Base-by-base conservation (phyloP, 2,797 vertebrate species). In the Myotis pilosus region DNA sequence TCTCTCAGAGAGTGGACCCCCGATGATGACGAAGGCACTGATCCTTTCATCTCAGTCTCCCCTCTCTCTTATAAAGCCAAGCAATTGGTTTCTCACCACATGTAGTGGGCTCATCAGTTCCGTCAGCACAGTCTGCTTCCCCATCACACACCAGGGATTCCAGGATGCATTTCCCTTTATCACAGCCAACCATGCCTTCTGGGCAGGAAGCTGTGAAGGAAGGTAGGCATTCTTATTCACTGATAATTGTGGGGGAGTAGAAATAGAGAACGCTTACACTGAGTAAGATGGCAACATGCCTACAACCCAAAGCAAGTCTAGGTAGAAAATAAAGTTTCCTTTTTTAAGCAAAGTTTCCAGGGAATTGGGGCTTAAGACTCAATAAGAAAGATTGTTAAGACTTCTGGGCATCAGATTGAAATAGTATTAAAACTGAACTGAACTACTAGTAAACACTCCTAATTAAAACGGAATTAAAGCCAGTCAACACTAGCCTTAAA, bases 101-200 rank as follows among this genome's bases (percentile, higher is more conserved):
- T 0, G 98, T 98, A 25, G 95, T 51, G 2, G 98, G 99, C 91
- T 99, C 99, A 19, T 99, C 99, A 0, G 99, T 98, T 41, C 98
- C 98, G 8, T 99, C 99, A 3, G 98, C 92, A 91, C 99, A 99
- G 75, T 99, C 98, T 6, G 96, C 9, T 47, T 96, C 91, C 0
- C 98, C 98, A 6, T 99, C 98, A 87, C 99, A 99, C 95, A 98
- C 98, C 93, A 98, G 84, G 6, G 98, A 97, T 85, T 98, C 96
- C 85, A 98, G 95, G 80, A 99, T 93, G 96, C 99, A 99, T 5
- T 89, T 98, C 7, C 98, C 98, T 5, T 98, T 98, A 1, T 98
- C 98, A 57, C 99, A 99, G 8, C 95, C 97, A 4, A 98, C 51
- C 95, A 94, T 96, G 81, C 95, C 97, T 83, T 97, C 92, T 0